phyloP scores from a whole-genome alignment of 2,113 vertebrate species.

The Siniperca chuatsi region DNA sequence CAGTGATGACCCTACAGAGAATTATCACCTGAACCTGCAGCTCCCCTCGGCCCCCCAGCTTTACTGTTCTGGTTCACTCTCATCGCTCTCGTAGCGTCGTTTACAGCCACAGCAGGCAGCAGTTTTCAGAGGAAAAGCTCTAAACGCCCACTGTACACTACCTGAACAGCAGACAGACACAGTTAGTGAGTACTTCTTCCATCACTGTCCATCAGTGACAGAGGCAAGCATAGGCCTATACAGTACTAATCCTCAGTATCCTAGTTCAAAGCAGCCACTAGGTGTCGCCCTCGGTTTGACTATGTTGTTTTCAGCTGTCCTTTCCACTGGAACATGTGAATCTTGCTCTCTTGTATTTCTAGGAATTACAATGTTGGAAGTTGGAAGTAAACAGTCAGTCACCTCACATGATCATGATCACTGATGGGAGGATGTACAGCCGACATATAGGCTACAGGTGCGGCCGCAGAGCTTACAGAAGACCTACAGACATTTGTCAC shows the following conservation, averaged over 20 bases:
- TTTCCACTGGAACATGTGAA: conserved; percentile 18
- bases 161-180: no score
- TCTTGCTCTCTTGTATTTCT: conserved; percentile 31
- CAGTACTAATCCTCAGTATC: no score
- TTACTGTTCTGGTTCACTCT: no score
- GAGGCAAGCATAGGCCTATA: no score
- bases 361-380: conserved; percentile 45
- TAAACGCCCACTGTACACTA: no score
- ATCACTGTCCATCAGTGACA: neutral
- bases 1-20: neutral
- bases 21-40: neutral
- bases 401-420: neutral
- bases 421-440: neutral
- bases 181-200: no score
- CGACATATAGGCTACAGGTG: neutral
- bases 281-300: conserved; percentile 35
- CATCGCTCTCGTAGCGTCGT: no score
- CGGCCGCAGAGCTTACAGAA: neutral
- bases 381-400: conserved; percentile 43
- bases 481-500: no score
- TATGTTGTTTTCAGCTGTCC: neutral
- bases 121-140: neutral
- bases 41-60: neutral
- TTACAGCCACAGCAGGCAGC: neutral
- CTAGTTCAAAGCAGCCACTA: conserved; percentile 25